Evolutionary conservation across 2,113 vertebrate genomes (phyloP), one percentile per base, ranked within the genome.

Genomic region (Bos indicus): DNA sequence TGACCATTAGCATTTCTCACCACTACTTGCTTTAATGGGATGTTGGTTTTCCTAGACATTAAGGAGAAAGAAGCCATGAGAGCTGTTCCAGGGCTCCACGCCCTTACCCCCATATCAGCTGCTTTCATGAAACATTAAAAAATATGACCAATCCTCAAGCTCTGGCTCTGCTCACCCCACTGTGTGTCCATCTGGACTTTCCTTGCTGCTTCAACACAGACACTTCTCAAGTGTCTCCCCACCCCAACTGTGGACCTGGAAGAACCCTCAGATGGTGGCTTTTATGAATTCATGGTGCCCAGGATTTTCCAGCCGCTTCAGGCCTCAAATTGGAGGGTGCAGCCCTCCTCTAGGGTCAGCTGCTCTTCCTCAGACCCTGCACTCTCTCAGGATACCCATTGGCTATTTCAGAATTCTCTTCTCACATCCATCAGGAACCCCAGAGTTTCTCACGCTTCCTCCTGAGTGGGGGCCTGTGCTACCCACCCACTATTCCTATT

Each of bases 241-340:
- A 60, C 9, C 9, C 14, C 25, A 21, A 33, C 21, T 11, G 6
- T 17, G 40, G 19, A 21, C 19, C 43, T 71, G n/a, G 11, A 80
- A 40, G 52, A n/a, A 1, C 62, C 2, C 17, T 21, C 5, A 2
- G 30, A 12, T 0, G 6, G 28, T 3, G 9, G 30, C 26, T 64
- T 33, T 54, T 26, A 2, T 23, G 23, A 56, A 51, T 1, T 33
- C 88, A 30, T 1, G 5, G 14, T 7, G 26, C 57, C 60, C 7
- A 5, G 36, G 25, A 60, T 2, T 7, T 25, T 48, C 46, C 9
- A 48, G 25, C 16, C 6, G 3, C 40, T 83, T 43, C 36, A 48
- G 7, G 5, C 19, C 57, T 86, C 51, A 40, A 28, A 25, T 2
- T n/a, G 36, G 43, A 26, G 46, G 0, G 0, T 4, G 23, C 25